A percentile compares a stretch with the other conserved stretches of the same genome.
These are phyloP conservation scores for Calcarius lapponicus DNA, from an alignment of 2,797 vertebrate species.

Conservation along the genomic window DNA sequence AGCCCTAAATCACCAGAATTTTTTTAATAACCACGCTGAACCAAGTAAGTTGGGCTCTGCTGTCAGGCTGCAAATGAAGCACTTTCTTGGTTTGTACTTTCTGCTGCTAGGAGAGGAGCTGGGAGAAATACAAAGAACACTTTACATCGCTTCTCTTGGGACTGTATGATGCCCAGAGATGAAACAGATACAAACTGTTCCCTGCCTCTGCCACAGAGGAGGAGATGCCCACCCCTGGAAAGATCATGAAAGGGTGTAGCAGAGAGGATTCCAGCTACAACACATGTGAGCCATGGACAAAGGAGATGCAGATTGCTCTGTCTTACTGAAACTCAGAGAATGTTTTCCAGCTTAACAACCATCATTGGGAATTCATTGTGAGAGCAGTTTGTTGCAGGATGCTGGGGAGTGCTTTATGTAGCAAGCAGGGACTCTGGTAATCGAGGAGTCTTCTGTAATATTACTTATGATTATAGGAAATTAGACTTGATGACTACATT, in stretches of 20 bases:
- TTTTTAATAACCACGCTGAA: neutral
- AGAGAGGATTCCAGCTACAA: neutral
- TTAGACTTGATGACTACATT: neutral
- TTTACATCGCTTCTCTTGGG: neutral
- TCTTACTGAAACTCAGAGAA: neutral
- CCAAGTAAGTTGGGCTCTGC: neutral
- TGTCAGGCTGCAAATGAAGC: neutral
- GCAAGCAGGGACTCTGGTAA: neutral
- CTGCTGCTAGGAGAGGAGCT: neutral
- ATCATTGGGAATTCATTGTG: neutral
- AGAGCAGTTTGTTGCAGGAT: neutral
- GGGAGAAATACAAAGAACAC: neutral
- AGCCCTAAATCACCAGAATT: neutral
- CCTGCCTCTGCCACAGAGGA: neutral
- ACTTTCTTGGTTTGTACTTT: neutral
- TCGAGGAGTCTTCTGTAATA: neutral
- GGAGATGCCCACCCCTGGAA: neutral
- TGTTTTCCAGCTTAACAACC: neutral
- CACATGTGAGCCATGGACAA: accelerated
- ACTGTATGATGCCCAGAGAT: neutral
- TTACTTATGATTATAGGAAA: slow-evolving; percentile 3
- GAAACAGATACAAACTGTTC: neutral
- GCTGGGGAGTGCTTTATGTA: neutral
- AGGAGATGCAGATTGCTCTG: neutral
- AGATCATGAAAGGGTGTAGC: neutral